Evolutionary conservation across 2,888 invertebrate genomes (phyloP), one percentile per base, ranked within the genome.

Genomic region (Anthoptus insignis): DNA sequence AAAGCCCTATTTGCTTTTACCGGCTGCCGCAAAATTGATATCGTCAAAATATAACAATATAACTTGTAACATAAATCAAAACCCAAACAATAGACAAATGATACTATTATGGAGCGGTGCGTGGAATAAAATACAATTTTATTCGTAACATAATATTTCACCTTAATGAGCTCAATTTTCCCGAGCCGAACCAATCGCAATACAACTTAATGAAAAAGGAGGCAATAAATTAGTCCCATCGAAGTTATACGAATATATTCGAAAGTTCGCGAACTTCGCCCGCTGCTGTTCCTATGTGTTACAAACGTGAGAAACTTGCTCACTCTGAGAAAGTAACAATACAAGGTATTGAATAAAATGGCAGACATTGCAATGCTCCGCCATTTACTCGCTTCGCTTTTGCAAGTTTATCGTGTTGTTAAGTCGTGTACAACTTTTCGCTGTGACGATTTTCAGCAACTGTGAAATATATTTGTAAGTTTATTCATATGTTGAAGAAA

Each of bases 321-420:
- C 49, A 29, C 42, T 59, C 59, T 14, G 45, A 42, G 57, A 57
- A 61, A 69, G 65, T 61, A 63, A 64, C 68, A 64, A 69, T 58
- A 64, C 56, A 68, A 61, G 54, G 65, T 70, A 72, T 77, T 80
- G 76, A 81, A 79, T 77, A 74, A 74, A 80, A 76, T 63, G 71
- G 69, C 67, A 66, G 67, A 76, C 68, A 73, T 74, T 47, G 69
- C 70, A 52, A 47, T 59, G 59, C 69, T 59, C 65, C 70, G 71
- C 65, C 71, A 70, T 73, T 64, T 58, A 65, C 70, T 69, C 68
- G 71, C 72, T 69, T 59, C 67, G 65, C 19, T 45, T 59, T 59
- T 52, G 39, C 42, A 67, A 70, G 65, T 64, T 72, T 71, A 73
- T 75, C 68, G 69, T 66, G 53, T 71, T 64, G 68, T 70, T 68